Evolutionary conservation across 2,888 invertebrate genomes (phyloP), one percentile per base, ranked within the genome.

Genomic region (Himalopsyche anomala): DNA sequence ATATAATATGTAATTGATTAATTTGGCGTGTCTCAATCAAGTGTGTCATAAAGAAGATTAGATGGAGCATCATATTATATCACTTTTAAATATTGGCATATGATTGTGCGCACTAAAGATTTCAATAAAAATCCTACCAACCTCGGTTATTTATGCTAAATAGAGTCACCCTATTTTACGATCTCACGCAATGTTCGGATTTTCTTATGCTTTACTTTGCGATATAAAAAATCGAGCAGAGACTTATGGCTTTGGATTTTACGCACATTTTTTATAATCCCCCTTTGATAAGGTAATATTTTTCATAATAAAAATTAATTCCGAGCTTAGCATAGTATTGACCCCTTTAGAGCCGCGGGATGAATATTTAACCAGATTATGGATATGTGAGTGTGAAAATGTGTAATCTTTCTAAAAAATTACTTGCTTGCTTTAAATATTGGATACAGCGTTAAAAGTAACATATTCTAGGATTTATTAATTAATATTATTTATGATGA

Each of bases 191-290:
- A 86, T 83, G 80, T 80, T 83, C 40, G 55, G 83, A 83, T 86
- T 86, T 83, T 81, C 83, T 55, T 38, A 56, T 80, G 56, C 86
- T 51, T 51, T 81, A 45, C 62, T 62, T 51, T 28, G 45, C 42
- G 81, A 81, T 45, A 81, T 81, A 81, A 81, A 81, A 80, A 82
- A 80, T 42, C 51, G 86, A 80, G 62, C 62, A 62, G n/a, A 62
- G 86, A 86, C 80, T 83, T 86, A 86, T 82, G 86, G 79, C 83
- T 86, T 86, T 56, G 42, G 80, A 83, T 86, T 86, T 86, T 86
- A 86, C 86, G 86, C 83, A 86, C 83, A 83, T 86, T 86, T 86
- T 86, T 86, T 86, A 86, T 86, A 86, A 86, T 86, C 86, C 85
- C 82, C 80, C 80, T 62, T 62, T 62, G 86, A 86, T 86, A 86